Evolutionary conservation across 2,888 invertebrate species (phyloP).

Genomic region (Periphyllus acericola): DNA sequence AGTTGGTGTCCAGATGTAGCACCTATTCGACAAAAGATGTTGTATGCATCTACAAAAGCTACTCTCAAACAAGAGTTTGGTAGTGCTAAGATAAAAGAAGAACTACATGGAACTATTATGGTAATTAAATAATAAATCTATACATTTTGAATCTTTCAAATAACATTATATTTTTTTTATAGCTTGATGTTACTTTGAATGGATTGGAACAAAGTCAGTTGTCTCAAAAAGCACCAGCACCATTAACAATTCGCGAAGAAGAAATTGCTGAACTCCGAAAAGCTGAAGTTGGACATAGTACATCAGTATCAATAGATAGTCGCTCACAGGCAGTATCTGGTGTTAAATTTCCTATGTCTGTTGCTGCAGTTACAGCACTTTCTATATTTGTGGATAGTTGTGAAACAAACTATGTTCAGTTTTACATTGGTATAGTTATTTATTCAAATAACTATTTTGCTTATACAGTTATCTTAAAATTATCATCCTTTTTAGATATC

Average conservation of each 20-base stretch:
- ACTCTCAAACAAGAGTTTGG: conserved; percentile 97
- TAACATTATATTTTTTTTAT: conserved; percentile 64
- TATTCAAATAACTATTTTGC: not conserved
- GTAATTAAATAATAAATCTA: conserved; percentile 68
- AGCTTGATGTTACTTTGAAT: conserved; percentile 83
- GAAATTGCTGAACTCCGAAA: conserved; percentile 82
- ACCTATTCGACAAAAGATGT: conserved; percentile 93
- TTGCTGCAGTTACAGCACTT: conserved; percentile 64
- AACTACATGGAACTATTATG: conserved; percentile 86
- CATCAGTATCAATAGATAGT: conserved; percentile 82
- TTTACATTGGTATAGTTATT: conserved; percentile 77
- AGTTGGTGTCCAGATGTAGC: conserved; percentile 96
- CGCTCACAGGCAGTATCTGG: conserved; percentile 91
- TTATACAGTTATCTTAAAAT: not conserved
- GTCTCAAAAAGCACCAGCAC: conserved; percentile 85
- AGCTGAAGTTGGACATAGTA: conserved; percentile 74
- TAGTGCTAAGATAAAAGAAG: conserved; percentile 91
- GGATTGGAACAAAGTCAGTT: conserved; percentile 85
- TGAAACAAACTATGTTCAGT: conserved; percentile 88
- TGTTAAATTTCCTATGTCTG: conserved; percentile 83
- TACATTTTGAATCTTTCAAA: not conserved
- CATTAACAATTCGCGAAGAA: conserved; percentile 88
- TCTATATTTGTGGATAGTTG: conserved; percentile 68
- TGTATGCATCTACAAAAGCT: conserved; percentile 97
- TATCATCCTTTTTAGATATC: conserved; percentile 73